Percentiles rank a stretch among this genome's conserved stretches.
phyloP scores from a whole-genome alignment of 2,888 invertebrate genomes.

The Tineola bisselliella region DNA sequence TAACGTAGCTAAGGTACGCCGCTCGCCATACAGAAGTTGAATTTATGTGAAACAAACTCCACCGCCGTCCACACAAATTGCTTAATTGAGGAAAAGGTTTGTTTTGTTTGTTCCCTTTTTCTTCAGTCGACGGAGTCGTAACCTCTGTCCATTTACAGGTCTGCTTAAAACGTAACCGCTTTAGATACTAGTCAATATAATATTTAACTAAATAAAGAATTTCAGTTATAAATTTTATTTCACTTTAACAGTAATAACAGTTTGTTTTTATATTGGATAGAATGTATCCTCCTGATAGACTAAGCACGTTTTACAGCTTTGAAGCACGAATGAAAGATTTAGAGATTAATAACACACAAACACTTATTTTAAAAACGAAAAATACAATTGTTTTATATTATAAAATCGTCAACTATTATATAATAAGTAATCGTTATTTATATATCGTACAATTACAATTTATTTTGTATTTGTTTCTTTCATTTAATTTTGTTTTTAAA shows the following conservation, averaged over 20 bases:
- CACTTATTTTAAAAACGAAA: neutral
- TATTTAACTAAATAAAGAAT: too few relatives aligned
- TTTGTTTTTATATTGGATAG: too few relatives aligned
- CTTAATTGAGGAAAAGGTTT: conserved; percentile 44
- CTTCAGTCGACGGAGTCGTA: conserved; percentile 19
- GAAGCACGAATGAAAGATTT: neutral
- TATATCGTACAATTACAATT: too few relatives aligned
- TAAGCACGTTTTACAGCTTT: neutral
- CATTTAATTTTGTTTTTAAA: too few relatives aligned
- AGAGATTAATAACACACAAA: neutral
- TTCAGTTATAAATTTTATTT: too few relatives aligned
- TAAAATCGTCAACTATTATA: too few relatives aligned
- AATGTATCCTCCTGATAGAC: neutral
- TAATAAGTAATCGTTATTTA: too few relatives aligned
- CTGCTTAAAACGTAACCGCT: neutral
- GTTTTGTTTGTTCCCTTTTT: conserved; percentile 36
- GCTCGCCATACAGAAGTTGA: conserved; percentile 28
- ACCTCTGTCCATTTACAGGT: neutral
- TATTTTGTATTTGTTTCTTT: too few relatives aligned
- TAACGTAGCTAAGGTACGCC: neutral
- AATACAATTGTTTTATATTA: neutral
- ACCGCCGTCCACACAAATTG: conserved; percentile 32
- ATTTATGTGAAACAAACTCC: conserved; percentile 26
- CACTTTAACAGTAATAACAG: too few relatives aligned
- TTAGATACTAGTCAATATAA: neutral